Conservation (phyloP, 2,797 vertebrate species). For the Chaunax sp. region DNA sequence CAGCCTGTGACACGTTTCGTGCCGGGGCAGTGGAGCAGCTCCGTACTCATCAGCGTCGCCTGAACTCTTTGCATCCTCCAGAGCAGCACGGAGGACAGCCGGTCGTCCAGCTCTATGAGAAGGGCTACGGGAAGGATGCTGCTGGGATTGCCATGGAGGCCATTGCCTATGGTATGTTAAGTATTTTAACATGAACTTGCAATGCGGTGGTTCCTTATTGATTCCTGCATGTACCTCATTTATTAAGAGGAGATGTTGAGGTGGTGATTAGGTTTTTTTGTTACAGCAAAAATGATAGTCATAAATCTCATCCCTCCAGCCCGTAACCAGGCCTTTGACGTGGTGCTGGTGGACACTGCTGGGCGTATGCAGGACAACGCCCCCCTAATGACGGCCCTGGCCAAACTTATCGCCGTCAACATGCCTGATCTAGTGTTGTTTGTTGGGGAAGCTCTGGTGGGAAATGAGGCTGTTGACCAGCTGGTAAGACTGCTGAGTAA, state of each 20-base stretch:
- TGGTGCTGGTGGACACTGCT: constrained; percentile 98
- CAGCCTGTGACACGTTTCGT: constrained; percentile 96
- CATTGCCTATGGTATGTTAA: constrained; percentile 88
- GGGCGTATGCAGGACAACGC: constrained; percentile 99
- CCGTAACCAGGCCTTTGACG: constrained; percentile 94
- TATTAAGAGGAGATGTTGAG: background rate
- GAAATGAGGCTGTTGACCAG: constrained; percentile 98
- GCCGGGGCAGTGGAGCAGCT: constrained; percentile 98
- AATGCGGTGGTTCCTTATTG: background rate
- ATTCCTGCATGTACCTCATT: background rate
- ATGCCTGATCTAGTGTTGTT: constrained; percentile 96
- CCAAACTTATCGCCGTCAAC: constrained; percentile 97
- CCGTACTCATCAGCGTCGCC: constrained; percentile 93
- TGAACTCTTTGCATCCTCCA: constrained; percentile 92
- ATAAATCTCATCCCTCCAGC: constrained; percentile 77
- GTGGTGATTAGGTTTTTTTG: background rate
- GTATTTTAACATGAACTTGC: background rate
- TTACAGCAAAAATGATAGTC: background rate
- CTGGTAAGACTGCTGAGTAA: constrained; percentile 84
- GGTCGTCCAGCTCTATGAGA: constrained; percentile 96
- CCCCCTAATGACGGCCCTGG: constrained; percentile 96
- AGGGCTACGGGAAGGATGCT: constrained; percentile 97
- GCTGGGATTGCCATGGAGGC: constrained; percentile 99
- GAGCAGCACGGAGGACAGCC: constrained; percentile 87
- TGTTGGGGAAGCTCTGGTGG: constrained; percentile 97